Conservation (phyloP, 2,888 invertebrate species). For the Therioaphis trifolii region DNA sequence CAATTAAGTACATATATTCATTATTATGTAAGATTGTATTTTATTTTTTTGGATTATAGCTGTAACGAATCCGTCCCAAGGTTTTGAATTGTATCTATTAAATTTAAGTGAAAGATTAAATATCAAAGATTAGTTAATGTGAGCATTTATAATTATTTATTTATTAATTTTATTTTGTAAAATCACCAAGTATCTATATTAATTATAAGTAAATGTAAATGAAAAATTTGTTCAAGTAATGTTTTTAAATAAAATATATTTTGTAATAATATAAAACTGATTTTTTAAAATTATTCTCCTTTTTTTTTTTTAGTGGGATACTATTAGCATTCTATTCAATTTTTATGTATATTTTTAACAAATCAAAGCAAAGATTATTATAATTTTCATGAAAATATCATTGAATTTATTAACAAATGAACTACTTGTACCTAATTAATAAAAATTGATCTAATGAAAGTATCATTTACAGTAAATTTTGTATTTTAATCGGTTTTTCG, state of each 20-base stretch:
- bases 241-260: not conserved
- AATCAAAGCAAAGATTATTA: too few relatives aligned
- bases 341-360: too few relatives aligned
- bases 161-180: not conserved
- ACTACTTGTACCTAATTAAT: too few relatives aligned
- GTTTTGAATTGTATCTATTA: not conserved
- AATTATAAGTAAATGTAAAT: not conserved
- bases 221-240: not conserved
- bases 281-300: not conserved
- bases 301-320: too few relatives aligned
- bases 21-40: too few relatives aligned
- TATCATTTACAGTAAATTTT: too few relatives aligned
- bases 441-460: too few relatives aligned
- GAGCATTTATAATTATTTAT: not conserved
- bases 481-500: too few relatives aligned
- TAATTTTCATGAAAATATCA: too few relatives aligned
- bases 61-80: conserved; percentile 1
- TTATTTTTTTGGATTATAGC: not conserved
- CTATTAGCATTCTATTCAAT: too few relatives aligned
- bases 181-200: not conserved
- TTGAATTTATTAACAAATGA: too few relatives aligned
- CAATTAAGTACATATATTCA: too few relatives aligned
- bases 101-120: not conserved
- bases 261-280: not conserved
- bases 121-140: not conserved